phyloP scores from a whole-genome alignment of 2,888 invertebrate species.

The Agrotis exclamationis region DNA sequence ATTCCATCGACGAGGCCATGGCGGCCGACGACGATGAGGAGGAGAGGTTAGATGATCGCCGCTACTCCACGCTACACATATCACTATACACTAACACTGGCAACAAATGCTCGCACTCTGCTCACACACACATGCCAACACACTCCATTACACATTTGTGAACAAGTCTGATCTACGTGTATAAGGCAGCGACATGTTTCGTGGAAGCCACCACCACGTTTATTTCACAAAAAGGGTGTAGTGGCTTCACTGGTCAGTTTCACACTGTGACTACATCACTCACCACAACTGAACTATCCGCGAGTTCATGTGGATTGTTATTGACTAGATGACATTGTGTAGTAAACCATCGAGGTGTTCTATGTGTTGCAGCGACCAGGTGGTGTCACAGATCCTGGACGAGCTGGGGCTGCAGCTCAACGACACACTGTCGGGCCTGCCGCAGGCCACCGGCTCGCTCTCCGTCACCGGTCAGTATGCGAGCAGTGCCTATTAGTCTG shows the following conservation, averaged over 20 bases:
- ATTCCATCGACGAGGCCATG: constrained; percentile 99
- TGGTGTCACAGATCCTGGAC: constrained; percentile 98
- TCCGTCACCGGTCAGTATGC: constrained; percentile 84
- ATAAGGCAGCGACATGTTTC: too few relatives aligned
- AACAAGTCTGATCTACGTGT: too few relatives aligned
- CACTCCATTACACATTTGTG: too few relatives aligned
- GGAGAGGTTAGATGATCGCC: constrained; percentile 92
- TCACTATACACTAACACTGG: too few relatives aligned
- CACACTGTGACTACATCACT: neutral
- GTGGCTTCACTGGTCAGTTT: neutral
- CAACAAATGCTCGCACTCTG: too few relatives aligned
- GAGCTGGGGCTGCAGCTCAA: constrained; percentile 98
- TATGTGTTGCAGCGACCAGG: constrained; percentile 93
- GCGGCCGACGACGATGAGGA: constrained; percentile 99
- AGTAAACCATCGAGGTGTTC: neutral
- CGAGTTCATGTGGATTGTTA: neutral
- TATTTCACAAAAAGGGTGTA: neutral
- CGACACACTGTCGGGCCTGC: constrained; percentile 97
- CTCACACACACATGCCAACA: too few relatives aligned
- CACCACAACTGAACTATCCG: neutral
- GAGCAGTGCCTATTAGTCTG: too few relatives aligned
- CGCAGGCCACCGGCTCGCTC: constrained; percentile 92
- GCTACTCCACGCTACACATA: too few relatives aligned
- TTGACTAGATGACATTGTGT: neutral
- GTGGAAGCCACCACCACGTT: too few relatives aligned